Percentiles rank a stretch among this genome's conserved stretches.
Conservation (phyloP, 2,797 vertebrate species). For the Characodon lateralis region DNA sequence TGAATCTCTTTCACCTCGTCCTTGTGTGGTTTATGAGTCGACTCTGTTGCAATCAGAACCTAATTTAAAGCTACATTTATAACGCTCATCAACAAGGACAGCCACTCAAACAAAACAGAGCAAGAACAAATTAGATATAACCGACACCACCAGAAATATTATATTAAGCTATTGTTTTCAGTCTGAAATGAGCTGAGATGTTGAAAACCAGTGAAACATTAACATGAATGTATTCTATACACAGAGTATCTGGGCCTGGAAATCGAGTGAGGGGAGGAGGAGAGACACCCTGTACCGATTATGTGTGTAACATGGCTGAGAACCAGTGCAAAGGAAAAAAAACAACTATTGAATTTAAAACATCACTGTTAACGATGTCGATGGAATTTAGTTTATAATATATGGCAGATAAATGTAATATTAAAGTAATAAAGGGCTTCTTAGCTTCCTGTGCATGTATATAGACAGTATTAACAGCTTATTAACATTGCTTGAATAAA, state of each 20-base stretch:
- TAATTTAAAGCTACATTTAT: slow-evolving; percentile 74
- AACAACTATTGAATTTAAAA: slow-evolving; percentile 31
- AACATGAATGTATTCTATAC: slow-evolving; percentile 62
- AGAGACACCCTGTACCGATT: slow-evolving; percentile 48
- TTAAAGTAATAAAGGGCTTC: slow-evolving; percentile 62
- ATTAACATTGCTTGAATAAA: slow-evolving; percentile 70
- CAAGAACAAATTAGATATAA: slow-evolving; percentile 25
- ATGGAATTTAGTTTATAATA: slow-evolving; percentile 36
- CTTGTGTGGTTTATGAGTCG: slow-evolving; percentile 19
- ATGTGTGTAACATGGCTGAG: slow-evolving; percentile 26
- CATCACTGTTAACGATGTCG: slow-evolving; percentile 38
- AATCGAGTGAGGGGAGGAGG: slow-evolving; percentile 31
- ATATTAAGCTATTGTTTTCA: slow-evolving; percentile 63
- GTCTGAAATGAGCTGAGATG: slow-evolving; percentile 69
- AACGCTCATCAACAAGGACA: slow-evolving; percentile 64
- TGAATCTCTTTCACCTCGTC: slow-evolving; percentile 20
- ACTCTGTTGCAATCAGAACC: slow-evolving; percentile 45
- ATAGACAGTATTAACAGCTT: slow-evolving; percentile 73
- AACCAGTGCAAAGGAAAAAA: slow-evolving; percentile 3
- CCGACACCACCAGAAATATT: slow-evolving; percentile 49
- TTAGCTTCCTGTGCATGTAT: slow-evolving; percentile 49
- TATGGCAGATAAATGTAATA: slow-evolving; percentile 54
- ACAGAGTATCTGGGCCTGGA: slow-evolving; percentile 35
- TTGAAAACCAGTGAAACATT: slow-evolving; percentile 54
- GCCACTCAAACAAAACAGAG: slow-evolving; percentile 69